Base-by-base conservation (phyloP, 2,888 invertebrate species). In the Phaonia tiefii region DNA sequence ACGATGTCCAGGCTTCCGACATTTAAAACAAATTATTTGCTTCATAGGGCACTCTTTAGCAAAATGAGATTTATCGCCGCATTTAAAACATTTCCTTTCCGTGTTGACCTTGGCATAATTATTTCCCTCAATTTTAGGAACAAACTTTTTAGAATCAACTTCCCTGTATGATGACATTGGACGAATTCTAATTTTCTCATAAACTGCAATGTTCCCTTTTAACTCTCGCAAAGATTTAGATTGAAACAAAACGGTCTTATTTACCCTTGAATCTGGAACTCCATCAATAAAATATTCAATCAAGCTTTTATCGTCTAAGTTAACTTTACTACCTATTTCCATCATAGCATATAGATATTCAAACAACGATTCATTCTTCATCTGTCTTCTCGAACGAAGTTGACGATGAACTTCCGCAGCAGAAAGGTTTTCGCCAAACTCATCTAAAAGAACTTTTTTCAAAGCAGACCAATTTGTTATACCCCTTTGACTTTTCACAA, bases 261-360 rank as follows among this genome's bases (percentile, higher is more conserved):
- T 42, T 13, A 31, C 22, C n/a, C 42, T 42, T 2, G n/a, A n/a
- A n/a, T n/a, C n/a, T n/a, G n/a, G n/a, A n/a, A n/a, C n/a, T 31
- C 78, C 72, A 8, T 78, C 72, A 7, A 75, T 74, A 42, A 81
- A 80, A 67, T 78, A 81, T 11, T 66, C 70, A 3, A 78, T 75
- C 10, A 75, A 13, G 17, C 75, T 81, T 0, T 42, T n/a, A 0
- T 58, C 46, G 10, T 77, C 66, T n/a, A 76, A 25, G 0, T 44
- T 44, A 2, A 75, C 54, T 2, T 66, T 25, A 4, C 31, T 54
- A 7, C 83, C 75, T 7, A 83, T 79, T 66, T 83, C 80, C 75
- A 83, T 80, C 2, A 79, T 15, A 11, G 66, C 49, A 20, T 83
- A 81, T 8, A 81, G 49, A 31, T 81, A 83, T 51, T 81, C 76